A percentile compares a stretch with the other conserved stretches of the same genome.
Conservation (phyloP, 2,888 invertebrate species). For the Rhyacophila evoluta region DNA sequence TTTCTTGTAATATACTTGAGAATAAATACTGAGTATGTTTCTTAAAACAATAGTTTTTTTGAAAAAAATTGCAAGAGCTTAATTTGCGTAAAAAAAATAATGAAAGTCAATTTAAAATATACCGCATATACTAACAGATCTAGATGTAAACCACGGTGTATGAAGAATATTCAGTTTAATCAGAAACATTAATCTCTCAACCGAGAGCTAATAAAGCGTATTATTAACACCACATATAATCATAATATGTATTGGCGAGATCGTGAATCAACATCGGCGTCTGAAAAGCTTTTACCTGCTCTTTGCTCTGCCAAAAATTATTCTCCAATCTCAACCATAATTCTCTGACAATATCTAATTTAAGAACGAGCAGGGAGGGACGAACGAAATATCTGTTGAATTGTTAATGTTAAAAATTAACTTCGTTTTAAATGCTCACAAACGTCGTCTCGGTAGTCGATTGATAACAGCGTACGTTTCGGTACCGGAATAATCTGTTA, state of each 20-base stretch:
- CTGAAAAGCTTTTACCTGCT: constrained; percentile 14
- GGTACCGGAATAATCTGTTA: no score
- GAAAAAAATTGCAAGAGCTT: no score
- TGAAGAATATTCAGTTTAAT: not conserved
- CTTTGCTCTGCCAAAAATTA: not conserved
- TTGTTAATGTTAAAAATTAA: no score
- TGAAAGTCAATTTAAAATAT: no score
- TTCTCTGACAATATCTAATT: not conserved
- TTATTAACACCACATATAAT: not conserved
- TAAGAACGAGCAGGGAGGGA: not conserved
- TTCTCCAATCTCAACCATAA: not conserved
- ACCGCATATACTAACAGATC: not conserved
- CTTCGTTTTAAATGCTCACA: no score
- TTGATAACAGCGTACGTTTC: no score
- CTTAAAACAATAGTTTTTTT: no score
- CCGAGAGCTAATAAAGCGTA: not conserved
- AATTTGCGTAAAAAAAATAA: no score
- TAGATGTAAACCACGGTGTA: not conserved
- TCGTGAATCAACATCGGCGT: not conserved
- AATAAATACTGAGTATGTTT: no score
- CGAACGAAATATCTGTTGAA: no score
- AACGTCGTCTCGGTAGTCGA: no score
- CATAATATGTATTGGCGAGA: not conserved
- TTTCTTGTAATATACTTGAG: no score
- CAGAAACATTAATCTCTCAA: not conserved